Conservation (phyloP, 2,797 vertebrate genomes). For the Leptoclinus maculatus region DNA sequence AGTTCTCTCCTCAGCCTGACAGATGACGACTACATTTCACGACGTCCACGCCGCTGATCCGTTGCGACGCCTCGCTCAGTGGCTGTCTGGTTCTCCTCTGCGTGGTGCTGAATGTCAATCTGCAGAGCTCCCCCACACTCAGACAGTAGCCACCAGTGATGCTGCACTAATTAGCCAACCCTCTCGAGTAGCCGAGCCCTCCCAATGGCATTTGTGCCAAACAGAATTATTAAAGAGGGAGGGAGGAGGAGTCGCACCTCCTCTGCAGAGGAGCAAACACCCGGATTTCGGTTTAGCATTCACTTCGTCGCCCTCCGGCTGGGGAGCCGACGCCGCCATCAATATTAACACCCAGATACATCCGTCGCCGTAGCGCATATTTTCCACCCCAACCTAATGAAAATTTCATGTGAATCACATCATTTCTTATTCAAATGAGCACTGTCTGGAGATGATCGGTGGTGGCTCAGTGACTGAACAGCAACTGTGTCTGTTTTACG, state of each 20-base stretch:
- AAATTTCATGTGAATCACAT: slow-evolving; percentile 74
- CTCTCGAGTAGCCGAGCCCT: slow-evolving; percentile 70
- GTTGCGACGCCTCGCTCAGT: slow-evolving; percentile 50
- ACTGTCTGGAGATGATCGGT: slow-evolving; percentile 54
- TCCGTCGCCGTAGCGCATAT: slow-evolving; percentile 41
- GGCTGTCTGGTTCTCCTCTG: slow-evolving; percentile 70
- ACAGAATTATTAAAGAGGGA: slow-evolving; percentile 79
- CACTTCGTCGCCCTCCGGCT: slow-evolving; percentile 57
- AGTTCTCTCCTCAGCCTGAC: slow-evolving; percentile 28
- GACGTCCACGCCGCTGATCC: slow-evolving; percentile 41
- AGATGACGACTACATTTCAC: slow-evolving; percentile 52
- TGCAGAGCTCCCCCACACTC: slow-evolving; percentile 59
- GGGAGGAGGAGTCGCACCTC: slow-evolving; percentile 55
- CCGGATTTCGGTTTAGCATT: slow-evolving; percentile 64
- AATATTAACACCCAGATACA: slow-evolving; percentile 75
- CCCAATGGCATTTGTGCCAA: slow-evolving; percentile 73
- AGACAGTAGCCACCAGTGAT: slow-evolving; percentile 71
- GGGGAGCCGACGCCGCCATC: slow-evolving; percentile 56
- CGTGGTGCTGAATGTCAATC: slow-evolving; percentile 76
- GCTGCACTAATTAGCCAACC: slow-evolving; percentile 77
- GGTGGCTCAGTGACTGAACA: slow-evolving; percentile 29
- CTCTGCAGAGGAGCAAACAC: slow-evolving; percentile 68
- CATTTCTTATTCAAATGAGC: slow-evolving; percentile 71
- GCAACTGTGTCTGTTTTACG: slow-evolving; percentile 20
- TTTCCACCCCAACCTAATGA: slow-evolving; percentile 63